These are phyloP conservation scores for Athalia circularis DNA, from an alignment of 2,888 invertebrate species.

Conservation along the genomic window DNA sequence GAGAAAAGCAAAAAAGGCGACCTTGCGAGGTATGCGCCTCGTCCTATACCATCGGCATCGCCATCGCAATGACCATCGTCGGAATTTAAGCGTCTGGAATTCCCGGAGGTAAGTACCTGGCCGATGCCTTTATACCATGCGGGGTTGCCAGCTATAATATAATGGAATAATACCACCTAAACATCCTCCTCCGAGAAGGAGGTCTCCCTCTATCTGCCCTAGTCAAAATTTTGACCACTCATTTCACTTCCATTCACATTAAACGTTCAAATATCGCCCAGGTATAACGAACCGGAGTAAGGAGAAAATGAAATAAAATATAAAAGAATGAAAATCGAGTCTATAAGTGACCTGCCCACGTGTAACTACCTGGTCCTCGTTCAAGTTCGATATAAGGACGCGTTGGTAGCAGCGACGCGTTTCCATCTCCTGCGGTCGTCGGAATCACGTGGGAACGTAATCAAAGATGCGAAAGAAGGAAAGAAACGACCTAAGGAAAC, in stretches of 20 bases:
- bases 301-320: no score
- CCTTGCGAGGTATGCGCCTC: conserved; percentile 39
- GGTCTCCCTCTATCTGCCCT: no score
- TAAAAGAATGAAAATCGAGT: no score
- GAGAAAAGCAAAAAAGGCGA: conserved; percentile 4
- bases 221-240: no score
- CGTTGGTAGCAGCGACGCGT: background rate
- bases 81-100: conserved; percentile 39
- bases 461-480: conserved; percentile 26
- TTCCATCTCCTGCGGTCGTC: conserved; percentile 24
- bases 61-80: conserved; percentile 34
- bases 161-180: no score
- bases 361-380: background rate
- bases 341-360: background rate
- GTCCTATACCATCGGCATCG: conserved; percentile 2
- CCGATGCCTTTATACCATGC: background rate
- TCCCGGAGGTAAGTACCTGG: conserved; percentile 24
- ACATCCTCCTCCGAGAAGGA: no score
- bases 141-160: conserved; percentile 12
- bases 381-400: background rate
- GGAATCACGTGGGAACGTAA: conserved; percentile 42
- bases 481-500: conserved; percentile 27
- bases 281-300: no score
- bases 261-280: no score
- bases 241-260: no score